A percentile compares a stretch with the other conserved stretches of the same genome.
phyloP scores from a whole-genome alignment of 2,797 vertebrate genomes.

The Premnoplex brunnescens region DNA sequence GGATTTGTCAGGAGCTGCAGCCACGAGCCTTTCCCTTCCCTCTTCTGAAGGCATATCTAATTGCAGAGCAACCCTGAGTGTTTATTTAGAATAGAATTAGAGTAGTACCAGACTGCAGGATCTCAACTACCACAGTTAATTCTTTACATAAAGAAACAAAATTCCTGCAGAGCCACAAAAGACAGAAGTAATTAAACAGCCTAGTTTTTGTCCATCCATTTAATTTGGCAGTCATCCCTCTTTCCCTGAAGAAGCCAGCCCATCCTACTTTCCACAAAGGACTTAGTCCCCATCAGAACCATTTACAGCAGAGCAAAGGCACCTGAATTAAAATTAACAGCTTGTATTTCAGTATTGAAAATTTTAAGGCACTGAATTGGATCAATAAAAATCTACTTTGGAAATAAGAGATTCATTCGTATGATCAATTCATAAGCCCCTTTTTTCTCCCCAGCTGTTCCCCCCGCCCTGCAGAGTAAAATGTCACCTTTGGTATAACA shows the following conservation, averaged over 20 bases:
- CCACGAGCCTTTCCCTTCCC: not conserved
- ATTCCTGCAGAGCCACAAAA: not conserved
- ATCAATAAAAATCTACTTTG: not conserved
- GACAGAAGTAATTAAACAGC: not conserved
- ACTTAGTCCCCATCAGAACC: not conserved
- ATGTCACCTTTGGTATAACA: not conserved
- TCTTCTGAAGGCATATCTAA: not conserved
- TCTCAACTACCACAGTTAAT: not conserved
- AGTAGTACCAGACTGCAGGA: not conserved
- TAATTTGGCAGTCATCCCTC: not conserved
- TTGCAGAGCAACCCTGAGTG: not conserved
- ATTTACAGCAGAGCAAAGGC: not conserved
- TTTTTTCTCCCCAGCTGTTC: not conserved
- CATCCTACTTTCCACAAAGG: not conserved
- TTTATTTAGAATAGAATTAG: not conserved
- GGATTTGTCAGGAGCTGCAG: not conserved
- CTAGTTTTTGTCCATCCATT: not conserved
- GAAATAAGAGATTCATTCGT: not conserved
- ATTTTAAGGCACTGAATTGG: not conserved
- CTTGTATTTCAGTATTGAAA: not conserved
- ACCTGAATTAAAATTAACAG: not conserved
- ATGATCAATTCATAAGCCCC: not conserved
- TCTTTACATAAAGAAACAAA: not conserved
- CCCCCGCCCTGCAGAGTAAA: not conserved
- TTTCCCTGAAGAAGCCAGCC: not conserved